Evolutionary conservation across 2,113 vertebrate genomes (phyloP).

Genomic region (Prolemur simus): DNA sequence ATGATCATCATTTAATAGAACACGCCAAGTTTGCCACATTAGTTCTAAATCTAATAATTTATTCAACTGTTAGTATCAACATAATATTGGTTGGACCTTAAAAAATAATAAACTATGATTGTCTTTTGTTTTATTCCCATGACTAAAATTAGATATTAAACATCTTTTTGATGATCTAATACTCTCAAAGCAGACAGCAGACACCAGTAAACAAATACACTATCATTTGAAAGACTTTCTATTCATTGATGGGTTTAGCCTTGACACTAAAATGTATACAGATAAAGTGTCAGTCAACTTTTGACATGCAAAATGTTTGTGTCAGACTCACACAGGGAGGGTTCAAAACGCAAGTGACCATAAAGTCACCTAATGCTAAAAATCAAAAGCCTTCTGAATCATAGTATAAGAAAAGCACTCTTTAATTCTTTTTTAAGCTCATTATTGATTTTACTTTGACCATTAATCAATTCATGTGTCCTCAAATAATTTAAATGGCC

Average conservation of each 20-base stretch:
- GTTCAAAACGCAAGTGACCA: slow-evolving; percentile 53
- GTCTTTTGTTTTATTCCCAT: slow-evolving; percentile 6
- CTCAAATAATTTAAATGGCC: slow-evolving; percentile 25
- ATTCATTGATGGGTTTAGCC: slow-evolving; percentile 46
- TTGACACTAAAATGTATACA: slow-evolving; percentile 55
- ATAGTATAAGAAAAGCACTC: neutral
- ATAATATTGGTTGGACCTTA: slow-evolving; percentile 6
- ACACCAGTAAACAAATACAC: slow-evolving; percentile 29
- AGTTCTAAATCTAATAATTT: slow-evolving; percentile 16
- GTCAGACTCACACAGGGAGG: slow-evolving; percentile 28
- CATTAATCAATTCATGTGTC: neutral
- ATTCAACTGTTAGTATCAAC: neutral
- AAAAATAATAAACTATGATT: neutral
- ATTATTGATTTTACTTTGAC: slow-evolving; percentile 23
- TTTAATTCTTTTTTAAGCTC: neutral
- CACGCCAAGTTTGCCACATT: neutral
- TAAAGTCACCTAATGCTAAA: slow-evolving; percentile 49
- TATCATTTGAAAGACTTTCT: slow-evolving; percentile 11
- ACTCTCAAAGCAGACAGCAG: neutral
- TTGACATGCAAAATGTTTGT: slow-evolving; percentile 53
- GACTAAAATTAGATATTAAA: neutral
- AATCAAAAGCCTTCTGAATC: slow-evolving; percentile 37
- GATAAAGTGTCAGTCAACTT: slow-evolving; percentile 51
- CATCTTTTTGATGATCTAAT: slow-evolving; percentile 37
- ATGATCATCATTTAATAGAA: neutral